Evolutionary conservation across 2,797 vertebrate genomes (phyloP).

Genomic region (Hippoglossus hippoglossus): DNA sequence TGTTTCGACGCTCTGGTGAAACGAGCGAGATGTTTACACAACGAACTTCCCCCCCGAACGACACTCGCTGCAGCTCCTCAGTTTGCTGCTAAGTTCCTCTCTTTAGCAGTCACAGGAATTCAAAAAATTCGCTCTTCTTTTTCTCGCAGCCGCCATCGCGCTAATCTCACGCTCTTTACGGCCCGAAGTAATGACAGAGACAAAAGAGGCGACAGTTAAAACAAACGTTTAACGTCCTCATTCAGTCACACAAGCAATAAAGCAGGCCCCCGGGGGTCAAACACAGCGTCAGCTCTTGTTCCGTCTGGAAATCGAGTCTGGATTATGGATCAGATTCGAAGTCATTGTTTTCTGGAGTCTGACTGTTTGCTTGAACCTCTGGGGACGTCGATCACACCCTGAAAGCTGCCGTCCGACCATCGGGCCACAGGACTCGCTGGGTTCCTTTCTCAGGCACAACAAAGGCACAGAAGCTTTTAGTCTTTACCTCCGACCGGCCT

Average conservation of each 20-base stretch:
- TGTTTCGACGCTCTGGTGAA: no score
- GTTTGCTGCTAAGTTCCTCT: slow-evolving; percentile 25
- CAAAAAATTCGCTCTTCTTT: slow-evolving; percentile 21
- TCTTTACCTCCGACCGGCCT: slow-evolving; percentile 34
- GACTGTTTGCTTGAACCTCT: no score
- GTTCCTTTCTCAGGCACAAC: slow-evolving; percentile 30
- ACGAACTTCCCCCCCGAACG: not conserved
- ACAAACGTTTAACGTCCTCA: slow-evolving; percentile 37
- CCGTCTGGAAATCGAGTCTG: not conserved
- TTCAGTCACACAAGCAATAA: slow-evolving; percentile 33
- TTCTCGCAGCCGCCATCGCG: not conserved
- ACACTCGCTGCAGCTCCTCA: not conserved
- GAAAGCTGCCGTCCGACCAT: no score
- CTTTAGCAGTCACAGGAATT: slow-evolving; percentile 46
- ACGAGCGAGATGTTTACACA: not conserved
- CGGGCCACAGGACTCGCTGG: no score
- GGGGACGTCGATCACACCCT: no score
- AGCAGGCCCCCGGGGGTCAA: slow-evolving; percentile 4
- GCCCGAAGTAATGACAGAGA: not conserved
- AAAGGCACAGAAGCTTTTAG: slow-evolving; percentile 38
- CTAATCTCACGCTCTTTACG: slow-evolving; percentile 1
- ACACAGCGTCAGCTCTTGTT: slow-evolving; percentile 24
- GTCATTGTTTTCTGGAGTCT: no score
- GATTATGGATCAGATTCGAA: not conserved
- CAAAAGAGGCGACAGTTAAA: slow-evolving; percentile 42